These are phyloP conservation scores for Gymnosoma rotundatum DNA, from an alignment of 2,888 invertebrate genomes.

Conservation along the genomic window DNA sequence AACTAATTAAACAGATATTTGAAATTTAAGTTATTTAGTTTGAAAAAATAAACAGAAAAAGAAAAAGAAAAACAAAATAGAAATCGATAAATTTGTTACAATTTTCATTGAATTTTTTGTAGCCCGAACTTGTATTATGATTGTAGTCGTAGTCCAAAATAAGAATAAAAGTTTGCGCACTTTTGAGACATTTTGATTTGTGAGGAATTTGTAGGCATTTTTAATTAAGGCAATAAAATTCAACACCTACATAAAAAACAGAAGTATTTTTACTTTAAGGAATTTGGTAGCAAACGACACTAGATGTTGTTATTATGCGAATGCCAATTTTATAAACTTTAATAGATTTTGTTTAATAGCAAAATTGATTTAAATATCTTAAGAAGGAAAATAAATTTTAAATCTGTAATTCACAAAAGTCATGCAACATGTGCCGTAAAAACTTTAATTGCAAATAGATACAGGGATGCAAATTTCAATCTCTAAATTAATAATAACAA, in stretches of 20 bases:
- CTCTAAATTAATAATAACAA: no score
- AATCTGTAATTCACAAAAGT: no score
- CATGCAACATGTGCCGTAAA: no score
- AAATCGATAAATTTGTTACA: constrained; percentile 39
- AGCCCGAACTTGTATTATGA: background rate
- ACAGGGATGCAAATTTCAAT: no score
- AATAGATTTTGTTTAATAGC: no score
- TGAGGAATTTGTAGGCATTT: constrained; percentile 18
- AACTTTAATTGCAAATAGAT: no score
- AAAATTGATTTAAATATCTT: no score
- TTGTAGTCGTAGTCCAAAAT: background rate
- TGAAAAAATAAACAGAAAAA: background rate
- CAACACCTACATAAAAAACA: background rate
- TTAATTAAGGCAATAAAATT: constrained; percentile 11
- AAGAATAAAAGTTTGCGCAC: background rate
- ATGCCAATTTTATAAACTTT: no score
- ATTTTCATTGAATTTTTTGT: constrained; percentile 48
- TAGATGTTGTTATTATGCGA: background rate
- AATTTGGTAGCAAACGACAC: background rate
- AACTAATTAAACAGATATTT: constrained; percentile 14
- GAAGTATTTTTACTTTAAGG: no score
- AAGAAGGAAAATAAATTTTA: no score
- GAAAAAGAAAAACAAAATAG: constrained; percentile 2
- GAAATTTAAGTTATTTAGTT: background rate
- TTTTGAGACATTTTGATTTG: constrained; percentile 1